Evolutionary conservation across 2,113 vertebrate species (phyloP), one percentile per base, ranked within the genome.

Genomic region (Tachysurus vachellii): DNA sequence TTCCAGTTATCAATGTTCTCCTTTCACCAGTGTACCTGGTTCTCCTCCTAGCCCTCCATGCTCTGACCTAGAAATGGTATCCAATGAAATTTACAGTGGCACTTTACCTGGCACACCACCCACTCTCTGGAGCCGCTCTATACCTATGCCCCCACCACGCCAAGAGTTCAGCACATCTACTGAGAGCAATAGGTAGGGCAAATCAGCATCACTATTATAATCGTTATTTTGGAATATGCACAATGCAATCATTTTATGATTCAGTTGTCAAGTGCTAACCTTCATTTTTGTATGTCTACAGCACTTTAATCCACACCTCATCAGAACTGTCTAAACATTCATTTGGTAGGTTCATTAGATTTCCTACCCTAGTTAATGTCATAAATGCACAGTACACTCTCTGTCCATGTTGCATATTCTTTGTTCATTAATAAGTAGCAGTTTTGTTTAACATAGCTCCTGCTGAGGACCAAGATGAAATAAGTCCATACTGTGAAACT

Each of bases 81-180:
- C 97, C 66, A 98, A 97, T 53, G 91, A 96, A 88, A 96, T 98
- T 92, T 98, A 98, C 84, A 97, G 96, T 50, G 97, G 97, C 82
- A 92, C 96, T 21, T 89, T 91, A 87, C 86, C 88, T 0, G 85
- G 68, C 0, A 11, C 92, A 84, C 56, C 89, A 83, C 87, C 66
- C 42, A 84, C 42, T 3, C 87, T 87, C 61, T 91, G 92, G 92
- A 92, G 68, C 73, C 90, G 86, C 50, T 90, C 87, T 0, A 84
- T 90, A 8, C 71, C 94, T 1, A 90, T 91, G 0, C 92, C 93
- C 26, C 93, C 89, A 0, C 91, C 93, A 7, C 88, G 80, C 0
- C 92, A 93, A 54, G 93, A 95, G 12, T 42, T 82, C 0, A 86
- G 85, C 21, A 87, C 92, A 66, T 88, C 14, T 0, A 86, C 83